A percentile compares a stretch with the other conserved stretches of the same genome.
These are phyloP conservation scores for Sander lucioperca DNA, from an alignment of 2,113 vertebrate genomes.

Conservation along the genomic window DNA sequence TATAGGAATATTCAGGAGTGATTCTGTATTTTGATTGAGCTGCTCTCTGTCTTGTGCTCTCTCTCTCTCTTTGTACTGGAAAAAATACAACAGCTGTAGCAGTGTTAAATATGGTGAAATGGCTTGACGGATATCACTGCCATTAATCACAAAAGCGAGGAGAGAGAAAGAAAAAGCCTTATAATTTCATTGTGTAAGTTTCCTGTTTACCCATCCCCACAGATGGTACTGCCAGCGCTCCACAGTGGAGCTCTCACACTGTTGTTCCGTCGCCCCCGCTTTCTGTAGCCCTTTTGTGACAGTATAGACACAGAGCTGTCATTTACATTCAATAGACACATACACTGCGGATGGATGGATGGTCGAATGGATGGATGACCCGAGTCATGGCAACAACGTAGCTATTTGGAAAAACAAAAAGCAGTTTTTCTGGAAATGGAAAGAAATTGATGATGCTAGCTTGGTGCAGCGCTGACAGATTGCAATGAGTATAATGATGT, in stretches of 20 bases:
- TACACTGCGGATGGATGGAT: slow-evolving; percentile 68
- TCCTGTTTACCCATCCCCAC: slow-evolving; percentile 76
- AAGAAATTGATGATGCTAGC: slow-evolving; percentile 72
- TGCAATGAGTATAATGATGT: slow-evolving; percentile 75
- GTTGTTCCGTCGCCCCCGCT: slow-evolving; percentile 67
- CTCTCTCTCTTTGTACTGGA: slow-evolving; percentile 8
- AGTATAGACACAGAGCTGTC: slow-evolving; percentile 77
- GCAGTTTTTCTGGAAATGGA: slow-evolving; percentile 76
- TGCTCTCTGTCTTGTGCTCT: slow-evolving; percentile 9
- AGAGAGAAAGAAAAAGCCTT: slow-evolving; percentile 60
- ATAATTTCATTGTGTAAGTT: slow-evolving; percentile 76
- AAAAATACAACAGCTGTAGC: slow-evolving; percentile 77
- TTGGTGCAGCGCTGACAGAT: slow-evolving; percentile 56
- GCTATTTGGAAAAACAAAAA: slow-evolving; percentile 74
- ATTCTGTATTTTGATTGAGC: slow-evolving; percentile 41
- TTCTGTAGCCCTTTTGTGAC: slow-evolving; percentile 82
- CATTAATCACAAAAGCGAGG: slow-evolving; percentile 80
- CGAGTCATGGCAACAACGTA: slow-evolving; percentile 77
- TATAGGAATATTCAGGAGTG: slow-evolving; percentile 24
- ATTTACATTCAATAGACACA: slow-evolving; percentile 80
- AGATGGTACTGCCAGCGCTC: slow-evolving; percentile 74
- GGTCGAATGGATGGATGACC: slow-evolving; percentile 67
- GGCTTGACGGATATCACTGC: slow-evolving; percentile 81
- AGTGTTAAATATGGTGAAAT: slow-evolving; percentile 81
- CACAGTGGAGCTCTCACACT: slow-evolving; percentile 67